These are phyloP conservation scores for Dendropsophus ebraccatus DNA, from an alignment of 2,113 vertebrate species.

Conservation along the genomic window DNA sequence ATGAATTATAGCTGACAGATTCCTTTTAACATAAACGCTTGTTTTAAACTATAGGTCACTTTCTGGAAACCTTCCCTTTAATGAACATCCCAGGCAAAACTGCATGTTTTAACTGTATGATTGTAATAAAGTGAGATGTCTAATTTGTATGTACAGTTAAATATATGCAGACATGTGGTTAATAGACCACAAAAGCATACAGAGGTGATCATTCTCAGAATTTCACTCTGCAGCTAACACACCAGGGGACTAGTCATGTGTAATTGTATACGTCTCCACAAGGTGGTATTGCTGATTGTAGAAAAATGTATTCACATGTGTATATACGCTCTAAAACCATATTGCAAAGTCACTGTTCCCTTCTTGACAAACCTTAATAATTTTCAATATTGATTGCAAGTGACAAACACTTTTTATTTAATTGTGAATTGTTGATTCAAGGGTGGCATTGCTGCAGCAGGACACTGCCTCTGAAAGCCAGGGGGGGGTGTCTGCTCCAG, in stretches of 20 bases:
- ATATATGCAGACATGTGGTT: not conserved
- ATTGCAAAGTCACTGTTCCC: not conserved
- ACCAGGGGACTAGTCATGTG: not conserved
- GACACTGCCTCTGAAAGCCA: too few relatives aligned
- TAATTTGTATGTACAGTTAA: not conserved
- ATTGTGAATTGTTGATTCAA: too few relatives aligned
- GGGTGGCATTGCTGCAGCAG: too few relatives aligned
- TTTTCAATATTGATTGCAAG: too few relatives aligned
- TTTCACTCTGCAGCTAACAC: not conserved
- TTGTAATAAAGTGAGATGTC: not conserved
- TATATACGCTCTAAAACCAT: not conserved
- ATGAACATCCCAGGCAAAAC: too few relatives aligned
- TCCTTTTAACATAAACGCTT: too few relatives aligned
- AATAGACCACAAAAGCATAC: not conserved
- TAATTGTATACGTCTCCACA: not conserved
- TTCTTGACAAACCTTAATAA: not conserved
- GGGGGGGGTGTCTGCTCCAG: too few relatives aligned
- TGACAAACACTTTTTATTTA: too few relatives aligned
- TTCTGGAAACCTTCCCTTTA: too few relatives aligned
- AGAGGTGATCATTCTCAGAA: not conserved
- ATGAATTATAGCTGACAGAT: too few relatives aligned
- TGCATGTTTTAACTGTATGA: not conserved
- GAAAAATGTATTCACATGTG: not conserved
- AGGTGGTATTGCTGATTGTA: constrained; percentile 12
- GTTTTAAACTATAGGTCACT: too few relatives aligned